Percentiles rank a stretch among this genome's conserved stretches.
phyloP scores from a whole-genome alignment of 2,888 invertebrate species.

The Tinea pellionella region DNA sequence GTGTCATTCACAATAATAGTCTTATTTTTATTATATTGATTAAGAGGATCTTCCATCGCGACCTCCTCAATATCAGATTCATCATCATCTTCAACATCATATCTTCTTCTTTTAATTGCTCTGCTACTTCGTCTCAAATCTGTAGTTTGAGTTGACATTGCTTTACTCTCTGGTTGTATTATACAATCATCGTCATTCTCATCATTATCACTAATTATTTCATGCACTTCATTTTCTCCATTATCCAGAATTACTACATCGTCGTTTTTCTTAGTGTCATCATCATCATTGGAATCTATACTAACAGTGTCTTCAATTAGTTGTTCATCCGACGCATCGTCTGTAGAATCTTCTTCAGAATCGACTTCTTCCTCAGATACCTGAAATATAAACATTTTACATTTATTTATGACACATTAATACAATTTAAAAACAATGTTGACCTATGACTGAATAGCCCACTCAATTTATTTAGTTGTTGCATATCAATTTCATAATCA shows the following conservation, averaged over 20 bases:
- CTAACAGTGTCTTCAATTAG: conserved; percentile 44
- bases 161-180: conserved; percentile 53
- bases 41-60: conserved; percentile 67
- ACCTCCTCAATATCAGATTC: conserved; percentile 76
- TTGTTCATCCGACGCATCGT: conserved; percentile 30
- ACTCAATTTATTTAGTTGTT: not conserved
- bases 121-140: conserved; percentile 42
- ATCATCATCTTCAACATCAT: conserved; percentile 59
- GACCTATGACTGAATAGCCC: not conserved
- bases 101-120: conserved; percentile 65
- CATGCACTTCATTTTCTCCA: conserved; percentile 33
- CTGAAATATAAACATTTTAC: conserved; percentile 23
- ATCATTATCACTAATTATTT: conserved; percentile 59
- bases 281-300: conserved; percentile 46
- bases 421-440: not conserved
- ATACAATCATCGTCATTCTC: conserved; percentile 63
- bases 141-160: conserved; percentile 28
- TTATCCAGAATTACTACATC: conserved; percentile 35
- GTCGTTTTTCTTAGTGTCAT: conserved; percentile 34
- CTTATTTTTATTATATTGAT: conserved; percentile 31
- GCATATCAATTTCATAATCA: not conserved
- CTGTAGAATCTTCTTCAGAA: conserved; percentile 33
- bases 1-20: conserved; percentile 78
- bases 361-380: conserved; percentile 31
- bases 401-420: not conserved